Base-by-base conservation (phyloP, 2,797 vertebrate species). In the Cossypha dichroa region DNA sequence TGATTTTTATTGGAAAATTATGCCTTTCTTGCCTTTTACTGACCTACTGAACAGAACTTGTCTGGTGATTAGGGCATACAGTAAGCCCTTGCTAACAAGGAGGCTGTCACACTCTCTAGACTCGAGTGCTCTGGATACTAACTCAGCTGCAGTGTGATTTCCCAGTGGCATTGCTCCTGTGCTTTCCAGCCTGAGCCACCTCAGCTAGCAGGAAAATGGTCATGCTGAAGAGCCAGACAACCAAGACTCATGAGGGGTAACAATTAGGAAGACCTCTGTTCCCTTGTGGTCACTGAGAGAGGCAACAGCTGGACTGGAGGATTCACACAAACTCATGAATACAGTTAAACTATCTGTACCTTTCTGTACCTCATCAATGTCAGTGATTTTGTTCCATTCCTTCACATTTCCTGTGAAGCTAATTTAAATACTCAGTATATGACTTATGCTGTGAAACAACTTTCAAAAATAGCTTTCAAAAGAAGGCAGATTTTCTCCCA, bases 171-270 rank as follows among this genome's bases (percentile, higher is more conserved):
- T 10, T 69, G 14, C 9, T 84, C 33, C 52, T n/a, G 21, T 33
- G 36, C 31, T 84, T 64, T 41, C 36, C 55, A 85, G 20, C 13
- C 48, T 22, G 34, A 20, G 11, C 23, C 15, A 28, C 18, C 33
- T 48, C 36, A 41, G 3, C 25, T 41, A 34, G 16, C 16, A 25
- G 48, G 21, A 31, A 64, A 73, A 38, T 1, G 1, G 46, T 20
- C 10, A 38, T 21, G 34, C 11, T 40, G 28, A 68, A 73, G 18
- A 73, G 25, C 23, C 67, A 64, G 18, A 34, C 13, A 41, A 5
- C 16, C 0, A 0, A 36, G 33, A 43, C 3, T 51, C 17, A 5
- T 13, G 11, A 33, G 5, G 7, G 13, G 2, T 73, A 43, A 67
- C 17, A 43, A 6, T 16, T 22, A 38, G 7, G 10, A 38, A 54